These are phyloP conservation scores for Pantherophis guttatus DNA, from an alignment of 2,113 vertebrate genomes.

Conservation along the genomic window DNA sequence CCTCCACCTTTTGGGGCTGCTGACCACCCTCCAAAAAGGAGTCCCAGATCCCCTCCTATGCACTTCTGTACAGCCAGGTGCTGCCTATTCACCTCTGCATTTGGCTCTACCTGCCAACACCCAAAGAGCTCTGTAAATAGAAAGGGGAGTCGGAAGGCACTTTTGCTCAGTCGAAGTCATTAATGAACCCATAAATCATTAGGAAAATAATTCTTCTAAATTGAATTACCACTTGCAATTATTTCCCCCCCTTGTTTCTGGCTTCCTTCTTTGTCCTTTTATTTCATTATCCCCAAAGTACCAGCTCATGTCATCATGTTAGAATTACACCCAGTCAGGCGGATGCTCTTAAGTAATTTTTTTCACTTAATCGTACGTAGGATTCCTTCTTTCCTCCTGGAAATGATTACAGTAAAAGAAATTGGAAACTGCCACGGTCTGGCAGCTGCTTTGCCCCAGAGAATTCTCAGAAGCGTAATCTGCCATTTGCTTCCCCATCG, in stretches of 20 bases:
- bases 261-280: neutral
- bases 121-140: slow-evolving; percentile 31
- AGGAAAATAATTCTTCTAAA: slow-evolving; percentile 54
- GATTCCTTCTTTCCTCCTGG: neutral
- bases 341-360: slow-evolving; percentile 23
- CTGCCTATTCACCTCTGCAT: neutral
- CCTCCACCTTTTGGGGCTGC: neutral
- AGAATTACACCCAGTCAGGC: slow-evolving; percentile 27
- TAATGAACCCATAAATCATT: slow-evolving; percentile 61
- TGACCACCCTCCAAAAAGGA: neutral
- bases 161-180: slow-evolving; percentile 48
- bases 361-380: neutral
- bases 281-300: slow-evolving; percentile 14
- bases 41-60: neutral
- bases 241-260: neutral
- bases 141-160: neutral
- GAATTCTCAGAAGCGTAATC: neutral
- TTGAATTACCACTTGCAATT: slow-evolving; percentile 53
- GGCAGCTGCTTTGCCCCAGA: neutral
- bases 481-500: neutral
- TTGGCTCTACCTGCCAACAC: neutral
- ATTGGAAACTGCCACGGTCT: neutral
- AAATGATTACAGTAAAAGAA: slow-evolving; percentile 1
- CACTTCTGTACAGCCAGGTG: neutral
- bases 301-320: neutral